Evolutionary conservation across 1,140 invertebrate genomes (phyloP).

Genomic region (Solenopsis fugax): DNA sequence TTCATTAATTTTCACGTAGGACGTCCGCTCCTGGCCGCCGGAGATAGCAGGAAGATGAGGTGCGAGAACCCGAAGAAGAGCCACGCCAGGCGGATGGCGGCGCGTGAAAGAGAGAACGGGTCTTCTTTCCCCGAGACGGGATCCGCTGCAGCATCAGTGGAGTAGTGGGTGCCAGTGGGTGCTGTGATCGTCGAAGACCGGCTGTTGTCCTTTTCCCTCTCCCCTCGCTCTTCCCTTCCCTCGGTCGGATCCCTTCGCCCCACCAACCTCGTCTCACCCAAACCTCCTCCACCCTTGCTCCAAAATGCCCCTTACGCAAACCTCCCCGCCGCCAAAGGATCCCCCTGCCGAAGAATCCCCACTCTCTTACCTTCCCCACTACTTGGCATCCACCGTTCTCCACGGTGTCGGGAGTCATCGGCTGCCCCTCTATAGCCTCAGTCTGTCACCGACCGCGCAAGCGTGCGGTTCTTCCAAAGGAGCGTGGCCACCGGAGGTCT

Average conservation of each 20-base stretch:
- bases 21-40: slow-evolving; percentile 34
- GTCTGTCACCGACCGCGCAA: slow-evolving; percentile 83
- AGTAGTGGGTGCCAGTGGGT: slow-evolving; percentile 82
- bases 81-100: slow-evolving; percentile 5
- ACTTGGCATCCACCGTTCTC: slow-evolving; percentile 59
- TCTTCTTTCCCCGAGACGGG: slow-evolving; percentile 66
- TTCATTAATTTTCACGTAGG: slow-evolving; percentile 19
- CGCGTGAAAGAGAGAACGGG: slow-evolving; percentile 12
- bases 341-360: slow-evolving; percentile 62
- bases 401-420: slow-evolving; percentile 79
- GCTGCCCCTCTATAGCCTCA: slow-evolving; percentile 77
- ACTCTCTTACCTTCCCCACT: slow-evolving; percentile 61
- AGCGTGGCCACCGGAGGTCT: neutral
- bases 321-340: slow-evolving; percentile 66
- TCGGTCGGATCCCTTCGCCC: neutral
- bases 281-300: slow-evolving; percentile 58
- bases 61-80: slow-evolving; percentile 33
- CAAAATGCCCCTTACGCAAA: slow-evolving; percentile 72
- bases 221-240: neutral
- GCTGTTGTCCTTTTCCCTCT: slow-evolving; percentile 78
- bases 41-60: slow-evolving; percentile 49
- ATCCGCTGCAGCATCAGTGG: slow-evolving; percentile 79
- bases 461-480: slow-evolving; percentile 76
- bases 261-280: slow-evolving; percentile 22
- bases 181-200: slow-evolving; percentile 81